phyloP scores from a whole-genome alignment of 1,140 invertebrate genomes.

The Luehdorfia chinensis region DNA sequence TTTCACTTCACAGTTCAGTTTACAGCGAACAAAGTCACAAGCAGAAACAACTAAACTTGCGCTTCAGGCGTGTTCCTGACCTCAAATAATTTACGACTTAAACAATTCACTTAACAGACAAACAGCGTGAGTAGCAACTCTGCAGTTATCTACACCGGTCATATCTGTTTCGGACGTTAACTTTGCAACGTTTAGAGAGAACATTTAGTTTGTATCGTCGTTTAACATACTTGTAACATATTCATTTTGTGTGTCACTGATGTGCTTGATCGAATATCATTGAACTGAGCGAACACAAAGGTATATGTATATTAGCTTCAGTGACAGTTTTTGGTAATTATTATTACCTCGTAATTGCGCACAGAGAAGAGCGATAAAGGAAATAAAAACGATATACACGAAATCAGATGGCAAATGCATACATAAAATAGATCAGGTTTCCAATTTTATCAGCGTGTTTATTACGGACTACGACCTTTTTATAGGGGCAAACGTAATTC shows the following conservation, averaged over 20 bases:
- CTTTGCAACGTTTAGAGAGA: constrained; percentile 30
- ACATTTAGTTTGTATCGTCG: constrained; percentile 27
- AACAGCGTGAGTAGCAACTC: constrained; percentile 35
- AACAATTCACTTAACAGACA: constrained; percentile 53
- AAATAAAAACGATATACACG: constrained; percentile 23
- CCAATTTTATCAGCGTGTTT: constrained; percentile 44
- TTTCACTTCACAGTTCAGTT: constrained; percentile 35
- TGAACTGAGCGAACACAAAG: background rate
- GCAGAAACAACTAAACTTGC: constrained; percentile 38
- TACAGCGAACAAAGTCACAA: constrained; percentile 46
- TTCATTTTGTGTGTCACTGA: no score
- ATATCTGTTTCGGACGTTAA: constrained; percentile 60
- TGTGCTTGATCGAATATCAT: no score
- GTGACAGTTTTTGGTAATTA: background rate
- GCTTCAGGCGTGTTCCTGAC: constrained; percentile 43
- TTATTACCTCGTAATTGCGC: constrained; percentile 5
- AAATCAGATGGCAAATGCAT: constrained; percentile 19
- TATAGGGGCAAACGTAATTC: constrained; percentile 42
- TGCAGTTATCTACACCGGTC: constrained; percentile 45
- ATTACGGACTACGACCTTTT: constrained; percentile 36
- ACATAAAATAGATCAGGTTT: constrained; percentile 22
- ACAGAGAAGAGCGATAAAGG: background rate
- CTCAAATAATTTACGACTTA: constrained; percentile 61
- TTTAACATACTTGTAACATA: constrained; percentile 28
- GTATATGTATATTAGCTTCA: background rate